Evolutionary conservation across 1,140 invertebrate species (phyloP).

Genomic region (Pantala flavescens): DNA sequence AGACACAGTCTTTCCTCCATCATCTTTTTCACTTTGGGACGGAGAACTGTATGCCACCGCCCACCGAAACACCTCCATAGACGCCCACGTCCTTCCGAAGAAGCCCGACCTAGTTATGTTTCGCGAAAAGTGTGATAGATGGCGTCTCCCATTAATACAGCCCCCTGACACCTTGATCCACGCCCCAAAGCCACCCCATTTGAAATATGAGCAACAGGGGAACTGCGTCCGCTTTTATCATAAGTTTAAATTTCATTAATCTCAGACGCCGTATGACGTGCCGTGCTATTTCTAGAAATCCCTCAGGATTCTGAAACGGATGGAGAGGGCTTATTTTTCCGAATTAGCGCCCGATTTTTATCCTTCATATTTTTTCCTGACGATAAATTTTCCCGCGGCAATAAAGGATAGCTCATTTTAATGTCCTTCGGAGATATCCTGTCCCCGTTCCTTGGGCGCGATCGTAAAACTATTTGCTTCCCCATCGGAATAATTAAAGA

Average conservation of each 20-base stretch:
- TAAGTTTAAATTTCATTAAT: slow-evolving; percentile 9
- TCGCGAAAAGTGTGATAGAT: slow-evolving; percentile 1
- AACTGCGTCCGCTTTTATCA: background rate
- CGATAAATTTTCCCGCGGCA: too few relatives aligned
- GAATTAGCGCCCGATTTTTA: background rate
- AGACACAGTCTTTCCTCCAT: too few relatives aligned
- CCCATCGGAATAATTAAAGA: too few relatives aligned
- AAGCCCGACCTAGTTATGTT: background rate
- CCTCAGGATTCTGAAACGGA: background rate
- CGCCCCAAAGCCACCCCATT: background rate
- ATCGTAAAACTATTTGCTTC: too few relatives aligned
- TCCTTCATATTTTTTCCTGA: background rate
- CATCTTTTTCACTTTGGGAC: too few relatives aligned
- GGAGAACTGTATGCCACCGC: too few relatives aligned
- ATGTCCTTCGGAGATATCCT: too few relatives aligned
- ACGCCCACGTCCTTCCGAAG: background rate
- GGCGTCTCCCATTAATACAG: background rate
- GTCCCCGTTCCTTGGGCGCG: too few relatives aligned
- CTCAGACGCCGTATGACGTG: background rate
- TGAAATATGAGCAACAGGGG: slow-evolving; percentile 2
- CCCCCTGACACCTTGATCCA: background rate
- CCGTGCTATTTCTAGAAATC: background rate
- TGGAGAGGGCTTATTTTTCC: background rate
- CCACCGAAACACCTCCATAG: background rate
- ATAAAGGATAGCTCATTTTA: too few relatives aligned